Percentiles rank a stretch among this genome's conserved stretches.
These are phyloP conservation scores for Molossus alvarezi DNA, from an alignment of 2,797 vertebrate species.

Conservation along the genomic window DNA sequence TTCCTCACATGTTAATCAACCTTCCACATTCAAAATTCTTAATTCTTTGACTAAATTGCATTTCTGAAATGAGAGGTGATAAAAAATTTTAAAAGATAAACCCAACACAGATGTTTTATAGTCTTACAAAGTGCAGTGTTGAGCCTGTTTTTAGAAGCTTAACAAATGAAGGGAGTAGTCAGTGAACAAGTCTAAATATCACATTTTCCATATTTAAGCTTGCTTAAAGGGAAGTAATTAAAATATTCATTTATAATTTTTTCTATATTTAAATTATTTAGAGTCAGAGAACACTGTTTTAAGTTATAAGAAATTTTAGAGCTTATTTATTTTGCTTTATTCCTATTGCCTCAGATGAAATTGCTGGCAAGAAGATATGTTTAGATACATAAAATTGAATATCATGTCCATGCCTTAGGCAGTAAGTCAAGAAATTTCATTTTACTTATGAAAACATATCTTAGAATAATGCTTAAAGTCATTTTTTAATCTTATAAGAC, in stretches of 20 bases:
- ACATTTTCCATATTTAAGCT: background rate
- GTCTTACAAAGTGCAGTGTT: background rate
- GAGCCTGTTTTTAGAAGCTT: background rate
- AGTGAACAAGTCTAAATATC: background rate
- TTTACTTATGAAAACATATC: background rate
- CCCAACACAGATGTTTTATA: background rate
- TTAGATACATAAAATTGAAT: background rate
- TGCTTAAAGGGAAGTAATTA: background rate
- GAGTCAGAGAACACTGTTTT: background rate
- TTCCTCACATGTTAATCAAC: background rate
- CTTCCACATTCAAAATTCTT: background rate
- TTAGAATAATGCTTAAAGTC: constrained; percentile 5
- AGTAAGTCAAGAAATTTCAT: constrained; percentile 38
- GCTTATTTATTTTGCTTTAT: background rate
- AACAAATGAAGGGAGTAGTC: background rate
- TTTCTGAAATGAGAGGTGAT: constrained; percentile 16
- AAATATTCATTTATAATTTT: constrained; percentile 15
- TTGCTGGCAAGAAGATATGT: background rate
- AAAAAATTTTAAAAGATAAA: background rate
- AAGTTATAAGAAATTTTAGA: background rate
- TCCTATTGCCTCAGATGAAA: background rate
- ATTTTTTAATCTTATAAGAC: background rate
- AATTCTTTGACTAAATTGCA: background rate
- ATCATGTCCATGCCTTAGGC: background rate
- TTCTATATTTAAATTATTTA: background rate